A percentile compares a stretch with the other conserved stretches of the same genome.
These are phyloP conservation scores for Lichenostomus cassidix DNA, from an alignment of 2,113 vertebrate species.

Conservation along the genomic window DNA sequence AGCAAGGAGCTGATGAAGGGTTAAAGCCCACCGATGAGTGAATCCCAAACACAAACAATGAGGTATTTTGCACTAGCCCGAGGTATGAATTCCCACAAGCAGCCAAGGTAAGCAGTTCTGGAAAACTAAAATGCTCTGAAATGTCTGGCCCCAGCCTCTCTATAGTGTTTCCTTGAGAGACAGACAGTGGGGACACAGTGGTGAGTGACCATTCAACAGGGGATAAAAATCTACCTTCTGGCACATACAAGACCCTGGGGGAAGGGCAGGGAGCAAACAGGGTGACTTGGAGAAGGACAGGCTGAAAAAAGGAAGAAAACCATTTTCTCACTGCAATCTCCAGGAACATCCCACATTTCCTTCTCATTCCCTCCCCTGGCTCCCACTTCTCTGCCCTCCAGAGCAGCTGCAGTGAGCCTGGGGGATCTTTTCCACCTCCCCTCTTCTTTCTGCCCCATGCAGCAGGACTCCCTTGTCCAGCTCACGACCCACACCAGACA, in stretches of 20 bases:
- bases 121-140: not conserved
- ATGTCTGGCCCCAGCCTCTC: not conserved
- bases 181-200: not conserved
- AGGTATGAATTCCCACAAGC: not conserved
- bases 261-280: not conserved
- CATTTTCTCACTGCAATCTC: not conserved
- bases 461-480: rapidly evolving
- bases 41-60: not conserved
- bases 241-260: not conserved
- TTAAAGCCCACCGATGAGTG: not conserved
- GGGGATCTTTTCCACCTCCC: not conserved
- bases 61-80: not conserved
- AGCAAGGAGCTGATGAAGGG: not conserved
- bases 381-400: not conserved
- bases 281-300: not conserved
- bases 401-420: not conserved
- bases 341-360: not conserved
- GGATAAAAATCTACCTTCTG: not conserved
- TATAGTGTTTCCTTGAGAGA: not conserved
- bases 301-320: not conserved
- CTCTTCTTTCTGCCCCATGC: not conserved
- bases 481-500: rapidly evolving
- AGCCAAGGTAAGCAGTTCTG: not conserved
- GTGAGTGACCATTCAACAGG: not conserved
- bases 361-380: not conserved